Percentiles rank a stretch among this genome's conserved stretches.
Evolutionary conservation across 2,797 vertebrate genomes (phyloP).

Genomic region (Poeciliopsis presidionis): DNA sequence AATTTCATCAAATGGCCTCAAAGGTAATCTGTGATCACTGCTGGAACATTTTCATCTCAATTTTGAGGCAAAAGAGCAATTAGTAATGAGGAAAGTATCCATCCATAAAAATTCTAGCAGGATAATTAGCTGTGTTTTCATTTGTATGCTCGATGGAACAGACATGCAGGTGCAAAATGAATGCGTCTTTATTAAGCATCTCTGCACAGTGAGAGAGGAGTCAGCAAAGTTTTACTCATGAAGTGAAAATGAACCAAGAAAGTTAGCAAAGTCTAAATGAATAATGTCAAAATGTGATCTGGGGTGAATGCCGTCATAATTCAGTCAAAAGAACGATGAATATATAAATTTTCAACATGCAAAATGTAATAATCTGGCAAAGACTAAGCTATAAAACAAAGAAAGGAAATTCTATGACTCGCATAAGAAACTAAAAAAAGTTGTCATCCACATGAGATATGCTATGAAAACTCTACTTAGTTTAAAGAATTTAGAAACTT

Average conservation of each 20-base stretch:
- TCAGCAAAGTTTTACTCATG: not conserved
- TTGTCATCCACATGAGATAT: not conserved
- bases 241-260: not conserved
- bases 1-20: slow-evolving; percentile 40
- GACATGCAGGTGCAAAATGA: slow-evolving; percentile 31
- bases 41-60: slow-evolving; percentile 22
- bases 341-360: not conserved
- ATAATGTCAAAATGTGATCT: not conserved
- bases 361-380: not conserved
- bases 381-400: not conserved
- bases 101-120: slow-evolving; percentile 56
- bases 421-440: not conserved
- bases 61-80: slow-evolving; percentile 40
- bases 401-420: not conserved
- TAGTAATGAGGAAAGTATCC: slow-evolving; percentile 40
- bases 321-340: not conserved
- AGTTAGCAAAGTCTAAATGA: not conserved
- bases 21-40: slow-evolving; percentile 44
- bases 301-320: not conserved
- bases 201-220: not conserved
- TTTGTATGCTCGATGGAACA: slow-evolving; percentile 31
- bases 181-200: slow-evolving; percentile 19
- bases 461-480: not conserved
- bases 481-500: not conserved
- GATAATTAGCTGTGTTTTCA: slow-evolving; percentile 60